Percentiles rank a stretch among this genome's conserved stretches.
phyloP scores from a whole-genome alignment of 2,888 invertebrate species.

The Epinotia ramella region DNA sequence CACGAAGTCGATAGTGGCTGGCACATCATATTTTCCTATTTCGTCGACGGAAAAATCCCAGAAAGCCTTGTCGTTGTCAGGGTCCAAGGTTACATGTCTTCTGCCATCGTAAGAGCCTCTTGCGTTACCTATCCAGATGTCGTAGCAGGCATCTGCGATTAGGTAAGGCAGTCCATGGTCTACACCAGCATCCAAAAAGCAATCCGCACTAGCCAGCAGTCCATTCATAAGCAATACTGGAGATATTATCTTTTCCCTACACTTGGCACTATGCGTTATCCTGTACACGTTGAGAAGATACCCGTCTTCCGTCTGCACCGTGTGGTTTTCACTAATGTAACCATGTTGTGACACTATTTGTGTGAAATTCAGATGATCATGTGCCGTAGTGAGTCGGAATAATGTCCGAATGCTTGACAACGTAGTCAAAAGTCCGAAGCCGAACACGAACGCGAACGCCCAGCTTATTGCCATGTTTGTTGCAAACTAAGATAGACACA shows the following conservation, averaged over 20 bases:
- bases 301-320: conserved; percentile 33
- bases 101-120: conserved; percentile 45
- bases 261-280: conserved; percentile 27
- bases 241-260: conserved; percentile 13
- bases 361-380: conserved; percentile 16
- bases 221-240: conserved; percentile 37
- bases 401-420: conserved; percentile 15
- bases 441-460: conserved; percentile 21
- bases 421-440: conserved; percentile 20
- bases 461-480: conserved; percentile 29
- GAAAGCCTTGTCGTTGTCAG: conserved; percentile 62
- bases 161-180: conserved; percentile 30
- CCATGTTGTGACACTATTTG: conserved; percentile 25
- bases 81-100: conserved; percentile 23
- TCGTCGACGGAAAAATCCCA: conserved; percentile 90
- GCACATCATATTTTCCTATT: conserved; percentile 89
- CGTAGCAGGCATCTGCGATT: conserved; percentile 30
- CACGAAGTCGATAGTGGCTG: conserved; percentile 89
- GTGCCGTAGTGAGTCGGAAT: conserved; percentile 12
- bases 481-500: conserved; percentile 20
- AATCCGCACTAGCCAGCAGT: conserved; percentile 28
- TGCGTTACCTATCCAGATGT: conserved; percentile 33
- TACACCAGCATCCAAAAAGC: conserved; percentile 26
- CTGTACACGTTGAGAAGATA: conserved; percentile 28
- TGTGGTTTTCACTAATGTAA: conserved; percentile 25